Base-by-base conservation (phyloP, 1,140 invertebrate species). In the Heliconius hermathena region DNA sequence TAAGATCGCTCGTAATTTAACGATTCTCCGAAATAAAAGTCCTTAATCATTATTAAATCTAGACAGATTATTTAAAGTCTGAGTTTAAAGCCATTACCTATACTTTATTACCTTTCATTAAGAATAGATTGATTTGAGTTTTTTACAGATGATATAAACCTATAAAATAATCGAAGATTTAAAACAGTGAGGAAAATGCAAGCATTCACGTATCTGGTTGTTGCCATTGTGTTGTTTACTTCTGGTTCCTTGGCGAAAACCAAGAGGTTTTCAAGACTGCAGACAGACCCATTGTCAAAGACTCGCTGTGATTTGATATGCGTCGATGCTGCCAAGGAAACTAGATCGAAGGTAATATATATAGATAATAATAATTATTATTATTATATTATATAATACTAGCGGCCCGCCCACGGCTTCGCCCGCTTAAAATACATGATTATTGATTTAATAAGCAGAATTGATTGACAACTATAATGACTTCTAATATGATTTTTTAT, bases 271-370 rank as follows among this genome's bases (percentile, higher is more conserved):
- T 87, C 88, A n/a, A 89, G 88, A 66, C 77, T 88, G 33, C 89
- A 93, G 78, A 83, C 85, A 8, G 89, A 92, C 71, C 82, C 90
- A 0, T 74, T 94, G 70, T 91, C 91, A 3, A 94, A 91, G 78
- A 89, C 91, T 6, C 87, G 92, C 77, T 94, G 92, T 81, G 92
- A 94, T 82, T 82, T 94, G 22, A 87, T 90, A 76, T 94, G 92
- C 72, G 81, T 88, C 38, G 92, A 94, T n/a, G 87, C 85, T 16
- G 88, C 73, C 73, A 92, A 91, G 73, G 91, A 92, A 72, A 87
- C 77, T 11, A 93, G 87, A 82, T 78, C 85, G 71, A 79, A 89
- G 89, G 91, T 93, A 84, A 86, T 46, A 11, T 46, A 11, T 6
- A 26, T 66, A 29, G 11, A 66, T 13, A 41, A 71, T 71, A 18